Evolutionary conservation across 2,888 invertebrate species (phyloP).

Genomic region (Diarsia brunnea): DNA sequence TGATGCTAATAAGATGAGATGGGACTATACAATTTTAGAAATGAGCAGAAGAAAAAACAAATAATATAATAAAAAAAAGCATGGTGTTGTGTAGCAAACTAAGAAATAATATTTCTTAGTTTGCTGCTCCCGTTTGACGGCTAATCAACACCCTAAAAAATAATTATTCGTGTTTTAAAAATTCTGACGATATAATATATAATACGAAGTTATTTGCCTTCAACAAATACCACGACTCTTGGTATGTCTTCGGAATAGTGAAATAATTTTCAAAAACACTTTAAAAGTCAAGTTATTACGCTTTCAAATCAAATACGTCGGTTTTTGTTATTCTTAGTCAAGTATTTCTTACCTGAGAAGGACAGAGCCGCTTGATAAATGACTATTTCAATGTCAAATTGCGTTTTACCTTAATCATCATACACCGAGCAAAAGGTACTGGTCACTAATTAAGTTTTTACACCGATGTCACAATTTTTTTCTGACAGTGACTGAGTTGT

Average conservation of each 20-base stretch:
- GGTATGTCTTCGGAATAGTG: background rate
- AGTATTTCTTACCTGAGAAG: background rate
- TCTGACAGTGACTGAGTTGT: slow-evolving; percentile 22
- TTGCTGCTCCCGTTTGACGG: too few species aligned
- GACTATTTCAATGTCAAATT: slow-evolving; percentile 24
- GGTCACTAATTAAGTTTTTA: slow-evolving; percentile 38
- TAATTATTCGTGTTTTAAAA: background rate
- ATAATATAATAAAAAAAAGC: too few species aligned
- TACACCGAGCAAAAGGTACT: background rate
- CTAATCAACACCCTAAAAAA: background rate
- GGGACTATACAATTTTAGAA: background rate
- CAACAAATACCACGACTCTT: background rate
- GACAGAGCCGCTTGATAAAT: background rate
- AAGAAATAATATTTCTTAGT: too few species aligned
- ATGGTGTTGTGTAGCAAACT: too few species aligned
- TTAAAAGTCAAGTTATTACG: background rate
- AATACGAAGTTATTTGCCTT: background rate
- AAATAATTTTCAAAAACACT: background rate
- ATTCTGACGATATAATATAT: background rate
- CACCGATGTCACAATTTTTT: slow-evolving; percentile 23
- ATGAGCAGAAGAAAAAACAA: background rate
- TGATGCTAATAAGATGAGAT: background rate
- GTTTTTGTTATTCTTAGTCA: background rate
- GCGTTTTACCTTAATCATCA: slow-evolving; percentile 7
- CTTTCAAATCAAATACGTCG: background rate